Evolutionary conservation across 64 coral and sea anemone species (phyloP), one percentile per base, ranked within the genome.

Genomic region (Dendrophyllia cribrosa): DNA sequence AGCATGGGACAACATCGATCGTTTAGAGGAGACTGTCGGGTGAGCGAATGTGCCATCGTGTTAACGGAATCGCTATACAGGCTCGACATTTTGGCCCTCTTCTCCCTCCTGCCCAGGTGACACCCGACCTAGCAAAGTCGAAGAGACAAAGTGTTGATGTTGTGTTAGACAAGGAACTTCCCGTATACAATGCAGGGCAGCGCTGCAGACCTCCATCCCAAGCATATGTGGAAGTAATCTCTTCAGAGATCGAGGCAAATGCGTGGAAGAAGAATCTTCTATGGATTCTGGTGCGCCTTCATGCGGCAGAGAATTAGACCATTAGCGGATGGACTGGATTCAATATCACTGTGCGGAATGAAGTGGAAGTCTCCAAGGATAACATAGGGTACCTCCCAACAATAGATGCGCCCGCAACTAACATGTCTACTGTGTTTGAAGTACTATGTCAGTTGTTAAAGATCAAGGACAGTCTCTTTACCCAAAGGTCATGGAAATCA

Each of bases 231-330:
- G 78, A 92, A 85, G 80, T 92, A 74, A 74, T 48, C 65, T 92
- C 79, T 16, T 92, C 80, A 58, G 89, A 85, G 12, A 73, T 92
- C 23, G 80, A 85, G 56, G 59, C 15, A 92, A 85, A 49, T 83
- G 89, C 89, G 47, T 60, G 67, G 80, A 85, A 62, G 58, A 83
- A 92, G 51, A 92, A 82, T 69, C 46, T 92, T 61, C 85, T 92
- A 58, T 92, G 89, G 78, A 75, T 64, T 84, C 83, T 92, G 79
- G 79, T 75, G 59, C 49, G 73, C 12, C 72, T 89, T 65, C 77
- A 80, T 59, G 16, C 51, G 3, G 7, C 14, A 11, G 77, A 80
- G 20, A 59, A 80, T 3, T 50, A 80, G 21, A 21, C 2, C 0
- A 72, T 87, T 51, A 51, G 64, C 25, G 17, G 84, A 14, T 72